These are phyloP conservation scores for Diadophis punctatus DNA, from an alignment of 2,113 vertebrate genomes.

Conservation along the genomic window DNA sequence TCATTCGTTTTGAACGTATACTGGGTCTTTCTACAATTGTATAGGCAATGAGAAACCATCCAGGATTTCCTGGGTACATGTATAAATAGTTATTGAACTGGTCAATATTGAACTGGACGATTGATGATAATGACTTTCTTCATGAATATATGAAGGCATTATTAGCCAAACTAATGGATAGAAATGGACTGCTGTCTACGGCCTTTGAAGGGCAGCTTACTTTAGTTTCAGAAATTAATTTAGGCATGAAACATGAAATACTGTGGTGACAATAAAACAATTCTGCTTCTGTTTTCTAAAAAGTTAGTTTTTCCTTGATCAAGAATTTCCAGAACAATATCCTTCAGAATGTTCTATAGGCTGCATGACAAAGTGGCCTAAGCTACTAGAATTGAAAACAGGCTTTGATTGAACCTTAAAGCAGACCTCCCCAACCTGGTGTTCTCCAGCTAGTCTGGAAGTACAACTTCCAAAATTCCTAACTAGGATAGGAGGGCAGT, in stretches of 20 bases:
- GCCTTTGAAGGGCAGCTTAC: conserved; percentile 51
- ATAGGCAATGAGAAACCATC: conserved; percentile 27
- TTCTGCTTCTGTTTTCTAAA: conserved; percentile 27
- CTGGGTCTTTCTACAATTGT: conserved; percentile 6
- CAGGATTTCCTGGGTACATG: conserved; percentile 8
- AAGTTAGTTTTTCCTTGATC: conserved; percentile 23
- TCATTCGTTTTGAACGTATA: conserved; percentile 25
- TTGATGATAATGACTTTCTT: conserved; percentile 45
- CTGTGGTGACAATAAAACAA: conserved; percentile 54
- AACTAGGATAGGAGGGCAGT: not conserved
- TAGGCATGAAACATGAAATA: conserved; percentile 48
- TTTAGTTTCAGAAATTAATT: conserved; percentile 55
- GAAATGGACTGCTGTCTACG: conserved; percentile 48
- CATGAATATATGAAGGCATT: conserved; percentile 48
- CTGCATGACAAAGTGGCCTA: conserved; percentile 25
- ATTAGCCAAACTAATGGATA: conserved; percentile 60
- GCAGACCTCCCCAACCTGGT: not conserved
- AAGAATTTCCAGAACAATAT: conserved; percentile 1
- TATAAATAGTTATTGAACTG: conserved; percentile 50
- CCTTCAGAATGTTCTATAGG: conserved; percentile 28
- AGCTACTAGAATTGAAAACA: conserved; percentile 7
- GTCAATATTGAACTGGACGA: conserved; percentile 53
- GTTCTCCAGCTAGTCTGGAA: not conserved
- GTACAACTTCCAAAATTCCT: not conserved
- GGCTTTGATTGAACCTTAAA: conserved; percentile 3